These are phyloP conservation scores for Augochlora pura DNA, from an alignment of 1,140 invertebrate species.

Conservation along the genomic window DNA sequence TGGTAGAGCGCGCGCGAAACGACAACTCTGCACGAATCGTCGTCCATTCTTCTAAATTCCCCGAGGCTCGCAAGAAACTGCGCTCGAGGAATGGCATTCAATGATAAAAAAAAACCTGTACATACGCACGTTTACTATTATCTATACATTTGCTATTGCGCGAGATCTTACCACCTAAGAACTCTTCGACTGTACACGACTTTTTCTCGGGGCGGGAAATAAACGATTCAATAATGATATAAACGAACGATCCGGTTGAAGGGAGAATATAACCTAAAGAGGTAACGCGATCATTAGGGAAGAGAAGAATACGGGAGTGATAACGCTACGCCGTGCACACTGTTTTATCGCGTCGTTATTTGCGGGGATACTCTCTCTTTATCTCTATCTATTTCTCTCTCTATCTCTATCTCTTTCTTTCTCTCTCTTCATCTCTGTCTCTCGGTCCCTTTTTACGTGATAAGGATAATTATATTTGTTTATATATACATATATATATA, in stretches of 20 bases:
- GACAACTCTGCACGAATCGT: slow-evolving; percentile 7
- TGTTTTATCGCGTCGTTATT: slow-evolving; percentile 55
- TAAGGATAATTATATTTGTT: slow-evolving; percentile 58
- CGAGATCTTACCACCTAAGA: slow-evolving; percentile 58
- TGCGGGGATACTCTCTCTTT: slow-evolving; percentile 1
- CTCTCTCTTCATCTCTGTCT: no score
- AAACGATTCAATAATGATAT: slow-evolving; percentile 17
- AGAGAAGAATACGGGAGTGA: neutral
- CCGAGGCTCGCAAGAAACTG: slow-evolving; percentile 6
- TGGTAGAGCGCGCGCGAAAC: slow-evolving; percentile 3
- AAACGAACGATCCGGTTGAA: slow-evolving; percentile 17
- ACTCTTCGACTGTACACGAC: slow-evolving; percentile 53
- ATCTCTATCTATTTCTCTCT: no score
- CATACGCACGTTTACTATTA: slow-evolving; percentile 65
- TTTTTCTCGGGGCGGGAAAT: slow-evolving; percentile 49
- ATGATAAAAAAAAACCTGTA: slow-evolving; percentile 64
- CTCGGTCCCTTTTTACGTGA: slow-evolving; percentile 59
- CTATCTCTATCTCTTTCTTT: no score
- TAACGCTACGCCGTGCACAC: slow-evolving; percentile 47
- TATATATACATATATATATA: slow-evolving; percentile 50
- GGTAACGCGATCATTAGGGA: no score
- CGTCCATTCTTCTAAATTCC: slow-evolving; percentile 40
- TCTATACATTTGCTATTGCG: slow-evolving; percentile 61
- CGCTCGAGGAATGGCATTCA: slow-evolving; percentile 56
- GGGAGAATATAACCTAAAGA: no score